Percentiles rank a stretch among this genome's conserved stretches.
phyloP scores from a whole-genome alignment of 2,113 vertebrate species.

The Labeo rohita region DNA sequence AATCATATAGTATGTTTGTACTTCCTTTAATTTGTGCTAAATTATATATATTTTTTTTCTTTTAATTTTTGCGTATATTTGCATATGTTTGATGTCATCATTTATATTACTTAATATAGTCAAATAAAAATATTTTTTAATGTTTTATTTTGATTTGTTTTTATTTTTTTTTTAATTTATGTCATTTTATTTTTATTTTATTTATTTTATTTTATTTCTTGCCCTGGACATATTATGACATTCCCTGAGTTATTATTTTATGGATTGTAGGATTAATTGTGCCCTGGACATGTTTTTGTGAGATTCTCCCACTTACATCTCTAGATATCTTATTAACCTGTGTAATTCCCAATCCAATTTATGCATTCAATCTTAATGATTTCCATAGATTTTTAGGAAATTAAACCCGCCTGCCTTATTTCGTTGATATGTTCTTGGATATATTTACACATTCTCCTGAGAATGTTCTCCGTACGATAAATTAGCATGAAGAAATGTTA shows the following conservation, averaged over 20 bases:
- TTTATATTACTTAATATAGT: too few species aligned
- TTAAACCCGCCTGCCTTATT: conserved; percentile 7
- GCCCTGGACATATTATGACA: not conserved
- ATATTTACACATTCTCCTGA: conserved; percentile 18
- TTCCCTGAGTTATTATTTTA: not conserved
- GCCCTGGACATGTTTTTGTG: conserved; percentile 1
- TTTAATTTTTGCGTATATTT: too few species aligned
- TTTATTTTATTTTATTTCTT: not conserved
- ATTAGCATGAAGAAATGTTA: not conserved
- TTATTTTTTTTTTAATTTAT: too few species aligned
- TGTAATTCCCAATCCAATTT: conserved; percentile 4
- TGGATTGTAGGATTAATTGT: not conserved
- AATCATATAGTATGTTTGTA: too few species aligned
- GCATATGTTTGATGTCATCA: too few species aligned
- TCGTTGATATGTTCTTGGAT: conserved; percentile 1
- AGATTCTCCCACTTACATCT: not conserved
- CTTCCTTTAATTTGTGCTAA: too few species aligned
- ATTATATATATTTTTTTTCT: too few species aligned
- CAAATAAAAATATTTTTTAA: too few species aligned
- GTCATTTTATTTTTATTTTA: too few species aligned
- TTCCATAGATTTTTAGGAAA: conserved; percentile 2
- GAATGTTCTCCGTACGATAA: not conserved
- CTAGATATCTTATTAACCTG: not conserved
- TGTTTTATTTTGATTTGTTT: too few species aligned
- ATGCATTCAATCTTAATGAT: conserved; percentile 7